Percentiles rank a stretch among this genome's conserved stretches.
phyloP scores from a whole-genome alignment of 1,140 invertebrate genomes.

The Drosophila arawakana region DNA sequence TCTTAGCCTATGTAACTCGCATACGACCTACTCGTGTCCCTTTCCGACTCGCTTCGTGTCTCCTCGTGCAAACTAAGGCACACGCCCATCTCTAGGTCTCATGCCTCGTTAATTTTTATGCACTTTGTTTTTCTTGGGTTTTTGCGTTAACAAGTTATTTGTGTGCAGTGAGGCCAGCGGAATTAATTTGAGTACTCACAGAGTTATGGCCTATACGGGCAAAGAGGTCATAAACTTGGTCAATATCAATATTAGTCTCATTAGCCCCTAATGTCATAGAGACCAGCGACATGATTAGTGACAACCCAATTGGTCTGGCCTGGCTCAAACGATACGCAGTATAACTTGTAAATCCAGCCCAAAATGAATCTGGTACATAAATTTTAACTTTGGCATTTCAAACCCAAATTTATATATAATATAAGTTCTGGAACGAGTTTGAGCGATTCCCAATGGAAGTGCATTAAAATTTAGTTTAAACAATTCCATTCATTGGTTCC shows the following conservation, averaged over 20 bases:
- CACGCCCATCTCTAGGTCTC: neutral
- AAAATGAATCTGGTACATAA: neutral
- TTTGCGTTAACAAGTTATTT: constrained; percentile 14
- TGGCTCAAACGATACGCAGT: constrained; percentile 7
- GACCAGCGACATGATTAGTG: constrained; percentile 62
- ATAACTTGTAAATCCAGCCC: neutral
- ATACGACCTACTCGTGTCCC: too few species aligned
- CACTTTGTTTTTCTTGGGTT: neutral
- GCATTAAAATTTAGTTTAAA: too few species aligned
- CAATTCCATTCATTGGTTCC: too few species aligned
- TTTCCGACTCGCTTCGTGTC: too few species aligned
- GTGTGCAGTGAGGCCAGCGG: constrained; percentile 6
- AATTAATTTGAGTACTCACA: constrained; percentile 10
- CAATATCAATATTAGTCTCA: constrained; percentile 45
- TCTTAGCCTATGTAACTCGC: too few species aligned
- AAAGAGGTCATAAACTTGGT: constrained; percentile 20
- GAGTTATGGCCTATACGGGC: neutral
- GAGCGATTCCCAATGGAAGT: neutral
- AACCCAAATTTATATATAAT: neutral
- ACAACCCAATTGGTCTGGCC: constrained; percentile 45
- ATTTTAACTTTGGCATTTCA: constrained; percentile 5
- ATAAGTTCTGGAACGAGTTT: neutral
- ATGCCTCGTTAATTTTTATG: constrained; percentile 49
- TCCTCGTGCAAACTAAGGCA: too few species aligned
- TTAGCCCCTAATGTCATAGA: constrained; percentile 31